Evolutionary conservation across 2,113 vertebrate species (phyloP).

Genomic region (Malurus elegans): DNA sequence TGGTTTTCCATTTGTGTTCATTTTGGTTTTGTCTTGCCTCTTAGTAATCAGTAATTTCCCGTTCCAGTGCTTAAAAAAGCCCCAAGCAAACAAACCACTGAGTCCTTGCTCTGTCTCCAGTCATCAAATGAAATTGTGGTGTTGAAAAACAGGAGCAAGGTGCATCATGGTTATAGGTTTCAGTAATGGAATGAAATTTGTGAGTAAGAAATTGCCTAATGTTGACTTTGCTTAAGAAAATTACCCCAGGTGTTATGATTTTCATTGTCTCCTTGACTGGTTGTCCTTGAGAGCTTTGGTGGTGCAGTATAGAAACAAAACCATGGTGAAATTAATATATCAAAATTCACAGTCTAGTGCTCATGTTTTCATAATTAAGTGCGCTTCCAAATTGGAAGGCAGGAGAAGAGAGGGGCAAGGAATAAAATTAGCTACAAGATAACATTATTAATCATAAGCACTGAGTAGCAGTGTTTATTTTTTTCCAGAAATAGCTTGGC

Average conservation of each 20-base stretch:
- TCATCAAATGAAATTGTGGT: not conserved
- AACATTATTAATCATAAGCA: constrained; percentile 39
- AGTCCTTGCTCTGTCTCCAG: not conserved
- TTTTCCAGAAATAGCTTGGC: constrained; percentile 50
- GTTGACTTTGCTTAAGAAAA: constrained; percentile 32
- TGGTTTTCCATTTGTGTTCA: not conserved
- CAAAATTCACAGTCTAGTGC: constrained; percentile 42
- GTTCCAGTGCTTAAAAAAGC: not conserved
- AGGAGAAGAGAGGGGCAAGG: constrained; percentile 17
- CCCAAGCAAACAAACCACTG: not conserved
- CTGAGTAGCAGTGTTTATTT: constrained; percentile 36
- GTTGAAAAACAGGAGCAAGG: not conserved
- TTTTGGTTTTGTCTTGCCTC: not conserved
- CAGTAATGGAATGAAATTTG: not conserved
- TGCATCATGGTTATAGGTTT: not conserved
- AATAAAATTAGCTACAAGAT: constrained; percentile 53
- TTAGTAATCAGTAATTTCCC: not conserved
- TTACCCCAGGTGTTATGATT: not conserved
- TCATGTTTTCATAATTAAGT: constrained; percentile 49
- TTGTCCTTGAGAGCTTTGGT: constrained; percentile 36
- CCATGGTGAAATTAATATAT: constrained; percentile 41
- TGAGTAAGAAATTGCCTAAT: not conserved
- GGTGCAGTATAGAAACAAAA: not conserved
- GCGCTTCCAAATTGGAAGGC: constrained; percentile 36
- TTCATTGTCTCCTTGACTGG: constrained; percentile 1